Percentiles rank a stretch among this genome's conserved stretches.
phyloP scores from a whole-genome alignment of 2,888 invertebrate species.

The Augochlorella aurata region DNA sequence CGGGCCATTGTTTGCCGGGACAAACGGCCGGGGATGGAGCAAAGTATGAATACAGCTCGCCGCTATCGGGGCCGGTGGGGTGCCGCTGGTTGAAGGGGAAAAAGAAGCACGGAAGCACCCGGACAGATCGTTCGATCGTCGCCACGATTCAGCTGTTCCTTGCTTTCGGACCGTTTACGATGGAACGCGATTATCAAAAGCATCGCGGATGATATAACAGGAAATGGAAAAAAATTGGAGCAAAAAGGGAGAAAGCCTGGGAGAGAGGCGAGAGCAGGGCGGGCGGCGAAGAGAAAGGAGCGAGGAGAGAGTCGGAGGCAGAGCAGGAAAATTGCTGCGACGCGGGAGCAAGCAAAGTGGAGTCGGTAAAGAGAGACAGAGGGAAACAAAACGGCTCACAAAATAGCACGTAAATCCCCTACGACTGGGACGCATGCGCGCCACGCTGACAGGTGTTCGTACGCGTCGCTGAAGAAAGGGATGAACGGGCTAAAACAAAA shows the following conservation, averaged over 20 bases:
- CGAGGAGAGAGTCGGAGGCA: not conserved
- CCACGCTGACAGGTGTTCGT: constrained; percentile 45
- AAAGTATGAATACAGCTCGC: constrained; percentile 17
- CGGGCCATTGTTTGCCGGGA: constrained; percentile 34
- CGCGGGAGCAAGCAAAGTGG: constrained; percentile 7
- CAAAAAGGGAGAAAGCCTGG: not conserved
- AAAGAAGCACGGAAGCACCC: constrained; percentile 19
- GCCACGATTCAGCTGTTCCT: constrained; percentile 35
- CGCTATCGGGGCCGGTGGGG: constrained; percentile 10
- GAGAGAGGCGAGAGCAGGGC: not conserved
- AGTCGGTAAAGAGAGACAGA: not conserved
- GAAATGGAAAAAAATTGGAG: constrained; percentile 44
- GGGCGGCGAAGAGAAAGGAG: too few relatives aligned
- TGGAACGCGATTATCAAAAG: constrained; percentile 46
- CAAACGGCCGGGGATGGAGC: constrained; percentile 19
- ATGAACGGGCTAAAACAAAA: constrained; percentile 4
- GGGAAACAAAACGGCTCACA: constrained; percentile 42
- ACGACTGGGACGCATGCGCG: constrained; percentile 22
- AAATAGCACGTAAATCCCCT: constrained; percentile 56
- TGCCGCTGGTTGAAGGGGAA: not conserved
- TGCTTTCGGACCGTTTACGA: constrained; percentile 30
- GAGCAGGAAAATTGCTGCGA: constrained; percentile 18
- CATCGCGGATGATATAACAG: constrained; percentile 43
- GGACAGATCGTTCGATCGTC: constrained; percentile 44
- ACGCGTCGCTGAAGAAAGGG: constrained; percentile 24